A percentile compares a stretch with the other conserved stretches of the same genome.
Conservation (phyloP, 1,140 invertebrate genomes). For the Aphis craccivora region DNA sequence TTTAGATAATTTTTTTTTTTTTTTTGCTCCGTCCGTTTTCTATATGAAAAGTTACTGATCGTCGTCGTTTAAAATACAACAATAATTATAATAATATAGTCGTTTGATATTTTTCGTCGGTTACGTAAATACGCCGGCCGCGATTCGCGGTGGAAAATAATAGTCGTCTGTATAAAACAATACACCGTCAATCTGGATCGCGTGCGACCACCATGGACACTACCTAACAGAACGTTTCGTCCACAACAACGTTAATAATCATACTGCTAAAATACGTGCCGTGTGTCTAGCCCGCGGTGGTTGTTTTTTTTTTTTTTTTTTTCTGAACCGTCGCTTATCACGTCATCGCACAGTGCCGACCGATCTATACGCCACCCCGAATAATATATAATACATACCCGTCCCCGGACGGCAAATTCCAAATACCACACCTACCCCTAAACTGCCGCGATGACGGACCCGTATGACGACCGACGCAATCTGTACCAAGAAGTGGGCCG, state of each 20-base stretch:
- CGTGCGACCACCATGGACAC: constrained; percentile 46
- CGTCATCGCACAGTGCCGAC: neutral
- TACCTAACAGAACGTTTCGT: constrained; percentile 41
- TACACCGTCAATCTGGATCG: neutral
- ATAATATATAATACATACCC: neutral
- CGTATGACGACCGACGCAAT: constrained; percentile 36
- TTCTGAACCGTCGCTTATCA: neutral
- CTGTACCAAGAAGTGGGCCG: constrained; percentile 33
- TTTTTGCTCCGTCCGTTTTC: neutral
- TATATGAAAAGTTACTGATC: neutral
- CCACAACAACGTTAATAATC: neutral
- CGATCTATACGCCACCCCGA: neutral
- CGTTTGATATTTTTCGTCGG: neutral
- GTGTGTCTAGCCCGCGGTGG: neutral
- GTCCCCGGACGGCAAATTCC: too few relatives aligned
- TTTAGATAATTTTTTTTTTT: neutral
- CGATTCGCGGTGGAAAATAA: neutral
- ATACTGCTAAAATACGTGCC: neutral
- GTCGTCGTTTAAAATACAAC: too few relatives aligned
- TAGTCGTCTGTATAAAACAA: neutral
- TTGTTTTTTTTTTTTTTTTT: neutral
- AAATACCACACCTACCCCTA: neutral
- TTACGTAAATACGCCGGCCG: too few relatives aligned
- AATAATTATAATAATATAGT: neutral
- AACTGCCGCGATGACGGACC: constrained; percentile 20